These are phyloP conservation scores for Meliscaeva auricollis DNA, from an alignment of 2,888 invertebrate species.

Conservation along the genomic window DNA sequence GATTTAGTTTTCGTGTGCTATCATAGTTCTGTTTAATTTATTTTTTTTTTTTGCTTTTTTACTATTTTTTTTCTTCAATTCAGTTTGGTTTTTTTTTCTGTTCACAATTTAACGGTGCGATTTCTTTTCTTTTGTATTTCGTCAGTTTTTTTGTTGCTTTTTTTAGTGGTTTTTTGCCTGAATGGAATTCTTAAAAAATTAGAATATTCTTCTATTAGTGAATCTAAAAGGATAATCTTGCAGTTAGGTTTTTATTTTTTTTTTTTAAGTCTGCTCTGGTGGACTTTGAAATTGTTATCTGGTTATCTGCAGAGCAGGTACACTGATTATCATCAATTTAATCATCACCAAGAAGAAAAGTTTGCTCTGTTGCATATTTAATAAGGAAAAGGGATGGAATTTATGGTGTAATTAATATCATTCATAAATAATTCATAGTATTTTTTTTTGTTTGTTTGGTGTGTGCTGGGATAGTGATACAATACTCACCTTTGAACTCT, in stretches of 20 bases:
- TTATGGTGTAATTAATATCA: slow-evolving; percentile 64
- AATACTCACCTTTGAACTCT: not conserved
- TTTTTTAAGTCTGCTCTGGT: not conserved
- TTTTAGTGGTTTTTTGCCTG: slow-evolving; percentile 6
- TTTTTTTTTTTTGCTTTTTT: slow-evolving; percentile 25
- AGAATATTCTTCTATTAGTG: slow-evolving; percentile 32
- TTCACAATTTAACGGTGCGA: slow-evolving; percentile 51
- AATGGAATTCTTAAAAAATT: slow-evolving; percentile 12
- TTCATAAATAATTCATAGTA: slow-evolving; percentile 61
- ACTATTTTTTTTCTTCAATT: not conserved
- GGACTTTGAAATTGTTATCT: slow-evolving; percentile 45
- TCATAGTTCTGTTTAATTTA: slow-evolving; percentile 45
- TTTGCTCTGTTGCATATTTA: slow-evolving; percentile 59
- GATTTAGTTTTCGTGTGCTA: slow-evolving; percentile 67
- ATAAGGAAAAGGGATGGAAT: slow-evolving; percentile 32
- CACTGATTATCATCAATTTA: slow-evolving; percentile 58
- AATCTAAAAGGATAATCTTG: slow-evolving; percentile 54
- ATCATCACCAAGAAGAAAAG: slow-evolving; percentile 23
- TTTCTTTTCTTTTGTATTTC: slow-evolving; percentile 6
- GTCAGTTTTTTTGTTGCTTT: slow-evolving; percentile 1
- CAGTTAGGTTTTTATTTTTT: slow-evolving; percentile 5
- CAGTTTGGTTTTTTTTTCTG: slow-evolving; percentile 1
- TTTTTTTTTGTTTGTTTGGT: no score
- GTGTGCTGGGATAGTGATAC: not conserved
- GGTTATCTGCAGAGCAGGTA: not conserved